Evolutionary conservation across 2,113 vertebrate genomes (phyloP).

Genomic region (Microcebus lehilahytsara): DNA sequence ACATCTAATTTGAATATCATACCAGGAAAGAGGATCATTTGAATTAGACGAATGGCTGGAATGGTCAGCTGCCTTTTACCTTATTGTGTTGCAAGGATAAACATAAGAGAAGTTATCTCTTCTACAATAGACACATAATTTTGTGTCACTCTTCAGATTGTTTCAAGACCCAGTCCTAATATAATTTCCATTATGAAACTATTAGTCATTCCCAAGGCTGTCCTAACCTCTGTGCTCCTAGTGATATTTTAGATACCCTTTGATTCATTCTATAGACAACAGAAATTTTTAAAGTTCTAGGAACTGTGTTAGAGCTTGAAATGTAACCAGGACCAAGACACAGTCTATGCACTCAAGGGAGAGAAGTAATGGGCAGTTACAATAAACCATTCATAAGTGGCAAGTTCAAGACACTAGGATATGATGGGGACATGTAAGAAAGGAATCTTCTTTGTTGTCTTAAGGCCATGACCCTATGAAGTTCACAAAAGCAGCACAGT

Average conservation of each 20-base stretch:
- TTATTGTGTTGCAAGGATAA: background rate
- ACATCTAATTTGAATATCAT: background rate
- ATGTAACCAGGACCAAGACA: background rate
- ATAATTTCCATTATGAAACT: background rate
- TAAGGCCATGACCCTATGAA: background rate
- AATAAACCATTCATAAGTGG: background rate
- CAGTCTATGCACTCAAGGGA: background rate
- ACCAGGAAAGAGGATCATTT: background rate
- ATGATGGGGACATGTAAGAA: background rate
- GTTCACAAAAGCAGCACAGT: background rate
- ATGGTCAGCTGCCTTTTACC: background rate
- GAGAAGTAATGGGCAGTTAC: background rate
- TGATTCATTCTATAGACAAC: background rate
- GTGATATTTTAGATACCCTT: background rate
- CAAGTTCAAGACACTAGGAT: background rate
- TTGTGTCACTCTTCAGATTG: background rate
- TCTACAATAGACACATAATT: background rate
- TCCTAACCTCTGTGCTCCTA: background rate
- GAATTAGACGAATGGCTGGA: background rate
- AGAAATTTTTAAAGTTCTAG: background rate
- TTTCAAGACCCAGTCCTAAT: background rate
- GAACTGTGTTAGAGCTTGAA: background rate
- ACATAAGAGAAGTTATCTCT: background rate
- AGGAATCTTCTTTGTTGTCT: background rate
- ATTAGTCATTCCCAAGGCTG: background rate